Base-by-base conservation (phyloP, 2,113 vertebrate species). In the Syngnathus scovelli region DNA sequence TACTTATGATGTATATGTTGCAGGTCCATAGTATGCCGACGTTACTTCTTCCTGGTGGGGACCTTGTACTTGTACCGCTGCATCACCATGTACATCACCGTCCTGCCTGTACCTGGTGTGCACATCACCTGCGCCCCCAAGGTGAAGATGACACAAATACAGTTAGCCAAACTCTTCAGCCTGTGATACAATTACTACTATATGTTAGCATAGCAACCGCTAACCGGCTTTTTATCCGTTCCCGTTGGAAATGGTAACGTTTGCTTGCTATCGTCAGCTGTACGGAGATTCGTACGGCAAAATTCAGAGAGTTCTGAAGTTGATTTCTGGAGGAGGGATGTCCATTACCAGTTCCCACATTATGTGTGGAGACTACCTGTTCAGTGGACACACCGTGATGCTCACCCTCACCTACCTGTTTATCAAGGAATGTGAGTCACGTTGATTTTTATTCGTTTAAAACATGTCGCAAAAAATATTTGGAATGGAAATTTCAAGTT, bases 101-200 rank as follows among this genome's bases (percentile, higher is more conserved):
- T 95, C 6, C 87, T 99, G 63, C 97, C 97, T 60, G 97, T 99
- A 74, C 97, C 97, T 36, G 95, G 95, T 74, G 92, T 95, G 89
- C 97, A 99, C 77, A 96, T 99, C 89, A 93, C 93, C 68, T 99
- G 97, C 79, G 96, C 96, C 0, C 96, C 97, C 0, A 97, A 97
- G 92, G 95, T 97, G 66, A 85, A 82, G 48, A 55, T 21, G 12
- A 55, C 21, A 27, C 23, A 15, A 15, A 55, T n/a, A 2, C 48
- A 3, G 27, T 33, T 33, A 48, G 44, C 13, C 13, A 48, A 48
- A 46, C 44, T 16, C 44, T 0, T 46, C 13, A 18, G 44, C 44
- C 15, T 15, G 13, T 15, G 15, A 48, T 5, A 18, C 44, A 18
- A 6, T 46, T 46, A 3, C 15, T 9, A 41, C 27, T 43, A 43